These are phyloP conservation scores for Phaetusa simplex DNA, from an alignment of 2,113 vertebrate genomes.

Conservation along the genomic window DNA sequence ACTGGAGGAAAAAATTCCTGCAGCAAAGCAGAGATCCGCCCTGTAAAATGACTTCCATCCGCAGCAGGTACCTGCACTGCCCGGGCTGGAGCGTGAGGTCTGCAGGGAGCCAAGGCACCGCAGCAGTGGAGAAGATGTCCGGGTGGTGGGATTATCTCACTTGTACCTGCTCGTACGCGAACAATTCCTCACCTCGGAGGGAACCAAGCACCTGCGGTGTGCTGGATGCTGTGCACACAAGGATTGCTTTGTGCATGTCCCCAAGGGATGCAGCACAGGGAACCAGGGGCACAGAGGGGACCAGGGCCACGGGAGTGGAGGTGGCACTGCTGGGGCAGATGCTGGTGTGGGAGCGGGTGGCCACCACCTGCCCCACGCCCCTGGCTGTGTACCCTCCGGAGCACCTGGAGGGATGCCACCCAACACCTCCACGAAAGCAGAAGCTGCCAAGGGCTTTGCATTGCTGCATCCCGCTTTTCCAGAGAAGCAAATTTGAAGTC, in stretches of 20 bases:
- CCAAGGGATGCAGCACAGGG: neutral
- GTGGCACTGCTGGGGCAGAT: neutral
- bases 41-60: neutral
- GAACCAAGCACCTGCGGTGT: fast-evolving
- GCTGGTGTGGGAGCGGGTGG: fast-evolving
- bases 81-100: neutral
- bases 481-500: neutral
- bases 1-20: neutral
- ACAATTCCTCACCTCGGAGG: fast-evolving
- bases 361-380: neutral
- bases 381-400: fast-evolving
- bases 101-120: neutral
- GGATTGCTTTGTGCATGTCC: fast-evolving
- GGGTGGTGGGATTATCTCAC: neutral
- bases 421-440: neutral
- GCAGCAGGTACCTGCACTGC: neutral
- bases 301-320: fast-evolving
- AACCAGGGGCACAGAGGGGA: neutral
- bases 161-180: fast-evolving
- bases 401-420: fast-evolving
- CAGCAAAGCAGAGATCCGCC: neutral
- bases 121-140: fast-evolving
- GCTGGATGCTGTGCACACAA: neutral
- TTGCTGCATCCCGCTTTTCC: neutral
- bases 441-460: neutral